A percentile compares a stretch with the other conserved stretches of the same genome.
Conservation (phyloP, 2,888 invertebrate species). For the Amblyjoppa fuscipennis region DNA sequence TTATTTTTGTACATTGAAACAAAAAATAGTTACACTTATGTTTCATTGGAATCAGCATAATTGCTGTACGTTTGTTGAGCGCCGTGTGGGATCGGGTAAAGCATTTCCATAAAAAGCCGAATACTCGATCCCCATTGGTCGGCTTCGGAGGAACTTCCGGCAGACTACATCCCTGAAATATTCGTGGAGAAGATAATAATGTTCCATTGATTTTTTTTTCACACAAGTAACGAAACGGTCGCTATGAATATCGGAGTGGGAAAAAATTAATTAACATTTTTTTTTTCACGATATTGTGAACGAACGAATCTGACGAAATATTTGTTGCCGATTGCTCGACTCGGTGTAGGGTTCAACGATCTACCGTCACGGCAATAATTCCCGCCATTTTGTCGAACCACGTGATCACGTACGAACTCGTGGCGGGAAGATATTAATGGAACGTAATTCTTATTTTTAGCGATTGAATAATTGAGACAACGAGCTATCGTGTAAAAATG, state of each 20-base stretch:
- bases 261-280: not conserved
- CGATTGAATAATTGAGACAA: not conserved
- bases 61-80: not conserved
- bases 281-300: slow-evolving; percentile 14
- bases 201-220: not conserved
- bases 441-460: not conserved
- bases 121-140: slow-evolving; percentile 43
- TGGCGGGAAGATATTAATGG: slow-evolving; percentile 41
- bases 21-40: not conserved
- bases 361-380: slow-evolving; percentile 76
- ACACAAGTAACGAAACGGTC: not conserved
- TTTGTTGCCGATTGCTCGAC: slow-evolving; percentile 24
- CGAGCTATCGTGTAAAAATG: not conserved
- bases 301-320: not conserved
- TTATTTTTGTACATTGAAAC: not conserved
- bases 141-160: slow-evolving; percentile 15
- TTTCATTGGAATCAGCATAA: not conserved
- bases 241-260: not conserved
- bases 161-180: slow-evolving; percentile 16
- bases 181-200: not conserved
- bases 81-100: not conserved
- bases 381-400: slow-evolving; percentile 75
- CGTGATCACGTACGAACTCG: slow-evolving; percentile 71
- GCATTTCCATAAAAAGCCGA: not conserved
- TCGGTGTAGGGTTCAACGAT: slow-evolving; percentile 79